Base-by-base conservation (phyloP, 2,113 vertebrate species). In the Passer domesticus region DNA sequence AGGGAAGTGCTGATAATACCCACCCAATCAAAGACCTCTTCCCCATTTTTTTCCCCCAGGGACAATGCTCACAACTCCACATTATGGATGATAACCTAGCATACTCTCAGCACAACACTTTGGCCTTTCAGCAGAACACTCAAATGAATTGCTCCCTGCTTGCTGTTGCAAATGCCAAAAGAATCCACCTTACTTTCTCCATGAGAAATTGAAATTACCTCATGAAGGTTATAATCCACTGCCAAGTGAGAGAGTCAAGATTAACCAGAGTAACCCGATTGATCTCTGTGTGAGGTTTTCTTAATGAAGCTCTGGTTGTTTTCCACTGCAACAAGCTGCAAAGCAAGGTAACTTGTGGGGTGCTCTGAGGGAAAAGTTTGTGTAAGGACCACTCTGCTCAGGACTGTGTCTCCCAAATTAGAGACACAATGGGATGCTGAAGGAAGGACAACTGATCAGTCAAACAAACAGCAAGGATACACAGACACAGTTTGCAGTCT, bases 251-350 rank as follows among this genome's bases (percentile, higher is more conserved):
- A 68, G 69, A 77, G 92, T 77, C 10, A 8, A 68, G 78, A 96
- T 86, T 88, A 97, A 94, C 90, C 68, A 90, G 87, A 92, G 93
- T 59, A 95, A 96, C 82, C 47, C 64, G 82, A 96, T 2, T 96
- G 94, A 96, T 95, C 93, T 94, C 92, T 21, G 94, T 97, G 95
- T 95, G 90, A 90, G 85, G 90, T 84, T 95, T 72, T 64, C 9
- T 60, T 76, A 80, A 90, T 75, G 72, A 88, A 84, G 55, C 15
- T 88, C 85, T 86, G 50, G 67, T 94, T 73, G 73, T 89, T 95
- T 96, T 96, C 85, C 85, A 86, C 68, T 63, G 68, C 35, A 72
- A 12, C 28, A 64, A 77, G 50, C 50, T 80, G 52, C 75, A 85
- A 90, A 91, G 10, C 74, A 59, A 70, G 47, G 78, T 30, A 80